Evolutionary conservation across 2,888 invertebrate species (phyloP), one percentile per base, ranked within the genome.

Genomic region (Aphidoletes aphidimyza): DNA sequence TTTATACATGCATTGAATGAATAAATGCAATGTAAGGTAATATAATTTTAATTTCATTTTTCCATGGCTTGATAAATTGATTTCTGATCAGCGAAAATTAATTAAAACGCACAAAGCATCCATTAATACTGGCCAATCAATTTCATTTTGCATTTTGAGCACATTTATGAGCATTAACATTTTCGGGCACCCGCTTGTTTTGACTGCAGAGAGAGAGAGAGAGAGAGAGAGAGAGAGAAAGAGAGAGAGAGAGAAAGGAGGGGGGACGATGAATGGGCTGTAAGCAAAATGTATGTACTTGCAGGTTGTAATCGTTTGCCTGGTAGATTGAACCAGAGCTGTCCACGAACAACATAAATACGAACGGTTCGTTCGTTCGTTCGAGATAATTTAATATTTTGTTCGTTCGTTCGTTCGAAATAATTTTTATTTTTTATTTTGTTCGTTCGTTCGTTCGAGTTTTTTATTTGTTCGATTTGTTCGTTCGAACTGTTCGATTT

Each of bases 71-170:
- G 85, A 85, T 85, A 78, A 85, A 85, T 85, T 47, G 84, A 81
- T 78, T 85, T 84, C 85, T 85, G 85, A 85, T 84, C 84, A 85
- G 85, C 85, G 84, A 84, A 85, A 85, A 85, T 85, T 85, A 85
- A 85, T 85, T 84, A 84, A 85, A 85, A 85, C 83, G 81, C 84
- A 37, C 85, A 83, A 69, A 83, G 84, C 83, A 83, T 37, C 85
- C 84, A 84, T 85, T 85, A 84, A 85, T 85, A 84, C 84, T 59
- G 81, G 84, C 84, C 85, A 85, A 84, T 85, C 84, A 85, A 85
- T 85, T 85, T 85, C 47, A 84, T 85, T 85, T 22, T 83, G 83
- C 69, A 69, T 69, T 69, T 69, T 69, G 69, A 69, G 69, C 69
- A 69, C 69, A 69, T 69, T 69, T 69, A 69, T 69, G 69, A 69